Base-by-base conservation (phyloP, 92 coral and sea anemone species). In the Heteractis magnifica region DNA sequence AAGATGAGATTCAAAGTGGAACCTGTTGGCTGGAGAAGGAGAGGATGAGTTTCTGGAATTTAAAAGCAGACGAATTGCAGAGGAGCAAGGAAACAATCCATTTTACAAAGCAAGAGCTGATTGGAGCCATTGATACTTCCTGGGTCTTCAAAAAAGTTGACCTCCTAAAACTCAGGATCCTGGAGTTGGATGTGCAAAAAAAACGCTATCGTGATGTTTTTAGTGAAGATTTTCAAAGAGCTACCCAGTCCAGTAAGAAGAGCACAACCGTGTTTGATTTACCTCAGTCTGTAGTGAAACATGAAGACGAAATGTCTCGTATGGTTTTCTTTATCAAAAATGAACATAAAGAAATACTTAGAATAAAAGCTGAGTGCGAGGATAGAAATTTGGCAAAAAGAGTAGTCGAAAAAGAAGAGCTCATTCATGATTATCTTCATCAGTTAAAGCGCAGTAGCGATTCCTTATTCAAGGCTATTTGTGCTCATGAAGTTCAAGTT, bases 401-500 rank as follows among this genome's bases (percentile, higher is more conserved):
- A 58, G 64, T 58, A 58, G 15, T 1, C 64, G 64, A 58, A 58
- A 58, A 58, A 18, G 14, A 58, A 58, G 64, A 58, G 16, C 64
- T 58, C 64, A 58, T 58, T 58, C 64, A 58, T 58, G 6, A 10
- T 58, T 58, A 58, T 58, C 64, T 58, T 14, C 64, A 58, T 58
- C 64, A 58, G 10, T 58, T 58, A 18, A 58, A 58, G 64, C 64
- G 64, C 64, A 58, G 64, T 58, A 58, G 64, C 64, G 64, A 58
- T 58, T 58, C 64, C 14, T 58, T 58, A 58, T 58, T 58, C 64
- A 58, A 58, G 64, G 64, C 64, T 58, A 58, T 58, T 58, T 58
- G 64, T 58, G 64, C 64, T 58, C 64, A 58, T 58, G 64, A 58
- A 58, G 64, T 58, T 58, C 64, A 58, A 58, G 64, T 58, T 58